phyloP scores from a whole-genome alignment of 2,797 vertebrate species.

The Silurus aristotelis region DNA sequence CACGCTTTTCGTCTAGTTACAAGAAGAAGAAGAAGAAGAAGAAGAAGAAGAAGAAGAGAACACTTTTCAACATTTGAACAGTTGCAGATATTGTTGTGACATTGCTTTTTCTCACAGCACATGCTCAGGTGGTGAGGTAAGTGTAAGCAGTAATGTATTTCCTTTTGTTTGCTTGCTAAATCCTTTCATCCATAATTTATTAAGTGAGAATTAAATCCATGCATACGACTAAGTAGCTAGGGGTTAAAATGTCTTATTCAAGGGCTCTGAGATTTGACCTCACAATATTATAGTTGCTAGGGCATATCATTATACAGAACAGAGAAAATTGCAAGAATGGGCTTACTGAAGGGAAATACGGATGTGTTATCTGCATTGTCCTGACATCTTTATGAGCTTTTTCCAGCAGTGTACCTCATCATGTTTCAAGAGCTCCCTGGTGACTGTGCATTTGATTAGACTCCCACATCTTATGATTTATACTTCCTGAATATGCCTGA shows the following conservation, averaged over 20 bases:
- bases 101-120: slow-evolving; percentile 2
- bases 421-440: slow-evolving; percentile 29
- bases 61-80: not conserved
- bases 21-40: not conserved
- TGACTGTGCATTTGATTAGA: slow-evolving; percentile 42
- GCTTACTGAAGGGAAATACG: slow-evolving; percentile 14
- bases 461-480: slow-evolving; percentile 48
- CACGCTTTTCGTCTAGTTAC: slow-evolving; percentile 22
- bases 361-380: slow-evolving; percentile 40
- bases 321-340: not conserved
- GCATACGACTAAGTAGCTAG: not conserved
- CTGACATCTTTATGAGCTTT: slow-evolving; percentile 38
- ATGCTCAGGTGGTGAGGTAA: not conserved
- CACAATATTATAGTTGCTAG: not conserved
- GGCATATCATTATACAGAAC: not conserved
- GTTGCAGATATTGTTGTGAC: not conserved
- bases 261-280: not conserved
- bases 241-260: too few relatives aligned
- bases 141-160: not conserved
- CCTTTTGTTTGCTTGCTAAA: not conserved
- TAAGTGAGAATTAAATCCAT: not conserved
- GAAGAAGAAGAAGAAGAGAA: not conserved
- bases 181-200: not conserved
- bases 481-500: slow-evolving; percentile 44
- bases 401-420: slow-evolving; percentile 42